Evolutionary conservation across 2,797 vertebrate species (phyloP), one percentile per base, ranked within the genome.

Genomic region (Myotis pilosus): DNA sequence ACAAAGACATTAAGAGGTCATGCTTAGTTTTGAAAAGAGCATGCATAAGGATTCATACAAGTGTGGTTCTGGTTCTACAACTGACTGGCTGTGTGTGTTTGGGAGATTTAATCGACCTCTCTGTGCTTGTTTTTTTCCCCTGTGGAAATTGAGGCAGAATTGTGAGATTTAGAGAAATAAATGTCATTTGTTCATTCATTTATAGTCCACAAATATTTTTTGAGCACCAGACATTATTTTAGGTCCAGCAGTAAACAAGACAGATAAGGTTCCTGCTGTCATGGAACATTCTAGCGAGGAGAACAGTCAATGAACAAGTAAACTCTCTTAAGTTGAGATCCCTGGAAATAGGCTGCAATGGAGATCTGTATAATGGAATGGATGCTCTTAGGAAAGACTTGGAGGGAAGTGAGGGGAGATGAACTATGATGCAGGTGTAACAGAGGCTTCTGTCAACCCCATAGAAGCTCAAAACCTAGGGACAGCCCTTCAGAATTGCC

Each of bases 21-120:
- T 78, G 23, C 38, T 91, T 93, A 36, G 30, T 71, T 92, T 85
- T 95, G 53, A 82, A 89, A 89, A 91, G 62, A 89, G 12, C 19
- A 10, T 86, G 36, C 16, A 74, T 94, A 36, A 30, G 17, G 20
- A 91, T 76, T 92, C 22, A 53, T 84, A n/a, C 28, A 76, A 80
- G 20, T 8, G 4, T 72, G 44, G 19, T 81, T 57, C 69, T 92
- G 10, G 6, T 85, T 94, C 33, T 28, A 83, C 20, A 75, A 47
- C 6, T 72, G 74, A 92, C 28, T 89, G 60, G 19, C 85, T 57
- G 8, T 71, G 19, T 66, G 28, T 85, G 69, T 71, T 86, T 83
- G 47, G 51, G 69, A 69, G 49, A 80, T 91, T 95, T 89, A 80
- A 57, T 57, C 87, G 76, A 55, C n/a, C 51, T 91, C 30, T 76